phyloP scores from a whole-genome alignment of 2,888 invertebrate species.

The Drosophila tripunctata region DNA sequence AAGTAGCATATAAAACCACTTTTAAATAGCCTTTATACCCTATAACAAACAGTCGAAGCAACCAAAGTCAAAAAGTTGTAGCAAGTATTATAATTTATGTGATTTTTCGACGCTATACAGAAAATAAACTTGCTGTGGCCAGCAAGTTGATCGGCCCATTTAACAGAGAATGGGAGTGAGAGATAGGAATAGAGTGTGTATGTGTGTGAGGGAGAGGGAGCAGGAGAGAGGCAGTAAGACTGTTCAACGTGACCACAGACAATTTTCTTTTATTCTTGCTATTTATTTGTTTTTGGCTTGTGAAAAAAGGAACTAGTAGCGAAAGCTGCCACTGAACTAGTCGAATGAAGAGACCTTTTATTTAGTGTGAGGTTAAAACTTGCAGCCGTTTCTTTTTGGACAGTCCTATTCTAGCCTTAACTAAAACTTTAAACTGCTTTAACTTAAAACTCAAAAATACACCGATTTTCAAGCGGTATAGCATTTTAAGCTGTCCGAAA shows the following conservation, averaged over 20 bases:
- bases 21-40: conserved; percentile 8
- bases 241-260: conserved; percentile 69
- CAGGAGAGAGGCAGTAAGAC: neutral
- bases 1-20: too few relatives aligned
- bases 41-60: neutral
- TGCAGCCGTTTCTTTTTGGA: too few relatives aligned
- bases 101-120: conserved; percentile 35
- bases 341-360: too few relatives aligned
- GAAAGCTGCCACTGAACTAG: too few relatives aligned
- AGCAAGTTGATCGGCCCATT: conserved; percentile 65
- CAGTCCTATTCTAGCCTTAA: too few relatives aligned
- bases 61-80: conserved; percentile 32
- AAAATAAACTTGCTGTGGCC: conserved; percentile 29
- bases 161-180: conserved; percentile 29
- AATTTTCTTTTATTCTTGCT: conserved; percentile 37
- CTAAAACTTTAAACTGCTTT: too few relatives aligned
- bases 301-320: too few relatives aligned
- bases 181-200: neutral
- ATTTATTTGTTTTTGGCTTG: neutral
- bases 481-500: too few relatives aligned
- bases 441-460: too few relatives aligned
- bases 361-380: too few relatives aligned
- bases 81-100: conserved; percentile 62
- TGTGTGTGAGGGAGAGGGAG: neutral
- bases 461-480: too few relatives aligned